Evolutionary conservation across 2,113 vertebrate species (phyloP).

Genomic region (Morone saxatilis): DNA sequence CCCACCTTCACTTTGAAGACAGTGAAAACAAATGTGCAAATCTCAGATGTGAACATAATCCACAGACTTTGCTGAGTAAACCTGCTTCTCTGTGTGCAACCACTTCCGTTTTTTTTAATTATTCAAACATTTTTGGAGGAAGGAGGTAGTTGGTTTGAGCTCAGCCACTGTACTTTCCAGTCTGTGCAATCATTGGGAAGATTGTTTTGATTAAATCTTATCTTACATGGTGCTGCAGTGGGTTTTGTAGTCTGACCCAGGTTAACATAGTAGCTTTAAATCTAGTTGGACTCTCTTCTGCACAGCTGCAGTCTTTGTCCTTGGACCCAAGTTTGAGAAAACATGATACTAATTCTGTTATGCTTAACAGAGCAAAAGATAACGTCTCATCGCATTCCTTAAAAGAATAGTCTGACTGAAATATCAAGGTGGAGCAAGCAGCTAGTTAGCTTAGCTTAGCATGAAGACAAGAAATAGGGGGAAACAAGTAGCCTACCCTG

Average conservation of each 20-base stretch:
- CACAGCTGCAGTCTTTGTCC: conserved; percentile 24
- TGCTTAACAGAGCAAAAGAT: conserved; percentile 20
- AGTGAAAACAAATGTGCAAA: conserved; percentile 57
- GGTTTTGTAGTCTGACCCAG: conserved; percentile 15
- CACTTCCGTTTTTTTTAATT: conserved; percentile 43
- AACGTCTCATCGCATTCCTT: conserved; percentile 13
- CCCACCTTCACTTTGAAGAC: conserved; percentile 58
- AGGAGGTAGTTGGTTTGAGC: conserved; percentile 7
- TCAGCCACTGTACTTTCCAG: conserved; percentile 3
- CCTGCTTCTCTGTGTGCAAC: conserved; percentile 5
- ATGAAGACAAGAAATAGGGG: background rate
- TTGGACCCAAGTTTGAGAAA: conserved; percentile 8
- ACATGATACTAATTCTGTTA: conserved; percentile 23
- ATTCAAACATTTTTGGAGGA: background rate
- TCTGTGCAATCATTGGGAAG: conserved; percentile 7
- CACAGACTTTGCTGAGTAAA: conserved; percentile 38
- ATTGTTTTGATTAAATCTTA: conserved; percentile 39
- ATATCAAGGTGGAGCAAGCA: background rate
- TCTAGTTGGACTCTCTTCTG: conserved; percentile 16
- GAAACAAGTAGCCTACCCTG: background rate
- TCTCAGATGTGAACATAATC: conserved; percentile 59
- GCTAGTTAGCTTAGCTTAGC: background rate
- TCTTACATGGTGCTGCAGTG: background rate
- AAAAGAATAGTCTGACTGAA: background rate
- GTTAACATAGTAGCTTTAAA: background rate